Percentiles rank a stretch among this genome's conserved stretches.
These are phyloP conservation scores for Catostomus latipinnis DNA, from an alignment of 2,797 vertebrate species.

Conservation along the genomic window DNA sequence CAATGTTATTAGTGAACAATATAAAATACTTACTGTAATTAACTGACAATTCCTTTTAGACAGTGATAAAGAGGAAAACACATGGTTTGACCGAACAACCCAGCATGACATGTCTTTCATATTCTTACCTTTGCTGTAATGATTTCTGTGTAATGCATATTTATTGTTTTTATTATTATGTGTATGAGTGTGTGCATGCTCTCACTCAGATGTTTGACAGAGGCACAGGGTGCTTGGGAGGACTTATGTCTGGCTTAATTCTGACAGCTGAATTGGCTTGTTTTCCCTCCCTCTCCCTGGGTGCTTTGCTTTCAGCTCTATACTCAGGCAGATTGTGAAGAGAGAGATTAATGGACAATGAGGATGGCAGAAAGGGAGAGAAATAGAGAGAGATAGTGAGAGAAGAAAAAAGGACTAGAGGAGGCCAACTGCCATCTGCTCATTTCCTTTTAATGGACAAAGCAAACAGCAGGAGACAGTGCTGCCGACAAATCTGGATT, in stretches of 20 bases:
- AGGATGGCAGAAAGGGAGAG: constrained; percentile 49
- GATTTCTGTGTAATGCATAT: background rate
- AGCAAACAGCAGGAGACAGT: constrained; percentile 86
- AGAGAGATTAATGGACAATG: constrained; percentile 66
- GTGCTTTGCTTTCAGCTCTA: constrained; percentile 58
- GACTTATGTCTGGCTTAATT: constrained; percentile 52
- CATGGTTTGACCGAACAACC: background rate
- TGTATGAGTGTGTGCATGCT: background rate
- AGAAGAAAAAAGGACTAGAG: constrained; percentile 70
- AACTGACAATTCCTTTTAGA: too few species aligned
- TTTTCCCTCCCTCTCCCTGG: constrained; percentile 59
- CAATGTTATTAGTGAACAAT: too few species aligned
- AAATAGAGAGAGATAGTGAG: constrained; percentile 63
- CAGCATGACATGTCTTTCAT: background rate
- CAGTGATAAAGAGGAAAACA: background rate
- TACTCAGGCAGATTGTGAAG: constrained; percentile 56
- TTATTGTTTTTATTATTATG: background rate
- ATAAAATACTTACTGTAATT: too few species aligned
- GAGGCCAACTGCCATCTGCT: constrained; percentile 86
- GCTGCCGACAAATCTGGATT: constrained; percentile 82
- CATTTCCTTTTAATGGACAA: constrained; percentile 87
- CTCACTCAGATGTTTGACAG: too few species aligned
- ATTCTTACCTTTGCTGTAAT: background rate
- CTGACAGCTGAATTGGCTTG: constrained; percentile 64
- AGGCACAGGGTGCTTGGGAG: constrained; percentile 24